These are phyloP conservation scores for Tenodera sinensis DNA, from an alignment of 2,888 invertebrate genomes.

Conservation along the genomic window DNA sequence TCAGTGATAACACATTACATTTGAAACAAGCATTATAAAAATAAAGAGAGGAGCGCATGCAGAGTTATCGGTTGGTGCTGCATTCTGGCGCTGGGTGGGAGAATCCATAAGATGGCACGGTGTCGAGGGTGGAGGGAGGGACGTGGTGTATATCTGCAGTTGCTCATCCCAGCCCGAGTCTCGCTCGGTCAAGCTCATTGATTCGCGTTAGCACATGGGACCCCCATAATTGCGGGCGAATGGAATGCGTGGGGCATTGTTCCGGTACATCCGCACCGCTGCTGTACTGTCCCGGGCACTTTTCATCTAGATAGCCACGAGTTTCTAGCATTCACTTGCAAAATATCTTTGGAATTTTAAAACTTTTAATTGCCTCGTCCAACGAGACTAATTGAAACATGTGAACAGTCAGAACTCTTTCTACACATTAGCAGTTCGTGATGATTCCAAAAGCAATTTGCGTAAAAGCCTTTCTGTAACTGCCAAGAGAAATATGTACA, in stretches of 20 bases:
- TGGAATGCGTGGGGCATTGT: neutral
- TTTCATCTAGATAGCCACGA: neutral
- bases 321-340: no score
- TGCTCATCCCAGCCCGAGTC: neutral
- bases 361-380: no score
- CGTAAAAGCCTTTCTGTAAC: no score
- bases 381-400: no score
- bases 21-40: no score
- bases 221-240: neutral
- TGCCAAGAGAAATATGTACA: no score
- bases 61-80: neutral
- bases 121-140: neutral
- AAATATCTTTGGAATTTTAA: no score
- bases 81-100: neutral
- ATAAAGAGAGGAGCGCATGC: neutral
- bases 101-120: neutral
- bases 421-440: no score
- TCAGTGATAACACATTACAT: no score
- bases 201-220: neutral
- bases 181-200: neutral
- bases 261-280: neutral
- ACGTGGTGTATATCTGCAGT: neutral
- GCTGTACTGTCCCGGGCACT: neutral
- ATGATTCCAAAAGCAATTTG: no score
- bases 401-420: no score